A percentile compares a stretch with the other conserved stretches of the same genome.
These are phyloP conservation scores for Suncus etruscus DNA, from an alignment of 2,113 vertebrate species.

Conservation along the genomic window DNA sequence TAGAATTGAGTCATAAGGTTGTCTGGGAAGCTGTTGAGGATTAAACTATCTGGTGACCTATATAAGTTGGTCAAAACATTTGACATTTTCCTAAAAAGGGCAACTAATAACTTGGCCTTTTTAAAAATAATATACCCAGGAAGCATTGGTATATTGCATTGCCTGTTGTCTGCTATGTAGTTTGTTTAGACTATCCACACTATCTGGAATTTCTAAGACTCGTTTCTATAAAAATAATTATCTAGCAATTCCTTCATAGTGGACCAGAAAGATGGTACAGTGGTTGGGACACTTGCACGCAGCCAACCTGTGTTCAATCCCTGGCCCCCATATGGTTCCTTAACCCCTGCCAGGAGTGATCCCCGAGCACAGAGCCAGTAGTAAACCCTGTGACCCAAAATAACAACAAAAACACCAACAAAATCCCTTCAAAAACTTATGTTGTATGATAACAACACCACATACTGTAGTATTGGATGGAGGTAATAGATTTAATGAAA, in stretches of 20 bases:
- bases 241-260: slow-evolving; percentile 20
- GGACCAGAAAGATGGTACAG: too few species aligned
- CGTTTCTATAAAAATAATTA: slow-evolving; percentile 65
- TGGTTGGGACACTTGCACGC: too few species aligned
- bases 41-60: not conserved
- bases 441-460: not conserved
- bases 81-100: slow-evolving; percentile 28
- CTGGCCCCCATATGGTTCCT: too few species aligned
- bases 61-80: slow-evolving; percentile 35
- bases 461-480: not conserved
- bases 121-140: slow-evolving; percentile 42
- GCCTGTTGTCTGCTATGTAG: slow-evolving; percentile 45
- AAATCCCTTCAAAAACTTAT: too few species aligned
- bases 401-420: too few species aligned
- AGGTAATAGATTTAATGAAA: not conserved
- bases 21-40: not conserved
- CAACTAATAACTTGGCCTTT: slow-evolving; percentile 53
- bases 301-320: too few species aligned
- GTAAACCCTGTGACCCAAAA: too few species aligned
- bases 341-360: too few species aligned
- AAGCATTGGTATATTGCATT: not conserved
- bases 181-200: slow-evolving; percentile 48
- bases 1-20: not conserved
- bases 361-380: too few species aligned
- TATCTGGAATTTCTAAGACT: slow-evolving; percentile 61